Percentiles rank a stretch among this genome's conserved stretches.
Conservation (phyloP, 2,113 vertebrate genomes). For the Riparia riparia region DNA sequence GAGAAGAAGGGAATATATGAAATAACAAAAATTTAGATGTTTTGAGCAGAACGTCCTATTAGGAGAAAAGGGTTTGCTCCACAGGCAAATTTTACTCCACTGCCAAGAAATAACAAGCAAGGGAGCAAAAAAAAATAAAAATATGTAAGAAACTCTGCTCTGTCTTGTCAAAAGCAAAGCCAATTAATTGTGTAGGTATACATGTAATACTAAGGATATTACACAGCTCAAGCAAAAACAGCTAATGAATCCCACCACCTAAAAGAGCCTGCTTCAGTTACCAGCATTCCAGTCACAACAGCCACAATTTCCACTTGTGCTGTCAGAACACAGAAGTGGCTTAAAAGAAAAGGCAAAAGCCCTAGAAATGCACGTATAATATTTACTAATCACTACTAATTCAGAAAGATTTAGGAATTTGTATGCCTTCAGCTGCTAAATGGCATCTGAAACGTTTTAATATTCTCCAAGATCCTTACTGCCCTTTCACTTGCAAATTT, state of each 20-base stretch:
- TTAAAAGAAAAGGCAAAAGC: not conserved
- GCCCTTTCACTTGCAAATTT: not conserved
- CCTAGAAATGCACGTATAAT: not conserved
- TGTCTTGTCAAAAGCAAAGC: not conserved
- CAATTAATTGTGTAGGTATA: not conserved
- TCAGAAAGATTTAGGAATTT: slow-evolving; percentile 1
- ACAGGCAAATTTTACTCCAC: not conserved
- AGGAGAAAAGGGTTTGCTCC: not conserved
- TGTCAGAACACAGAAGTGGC: not conserved
- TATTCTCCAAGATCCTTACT: not conserved
- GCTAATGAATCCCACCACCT: not conserved
- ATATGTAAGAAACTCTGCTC: not conserved
- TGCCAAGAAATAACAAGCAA: not conserved
- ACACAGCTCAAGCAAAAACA: not conserved
- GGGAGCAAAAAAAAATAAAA: not conserved
- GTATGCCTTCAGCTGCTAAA: not conserved
- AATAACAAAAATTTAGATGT: not conserved
- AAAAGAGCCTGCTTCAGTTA: not conserved
- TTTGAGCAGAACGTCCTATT: not conserved
- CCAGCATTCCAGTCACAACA: slow-evolving; percentile 11
- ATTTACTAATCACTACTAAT: slow-evolving; percentile 25
- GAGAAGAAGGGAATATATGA: not conserved
- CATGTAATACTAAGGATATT: not conserved
- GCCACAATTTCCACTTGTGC: not conserved
- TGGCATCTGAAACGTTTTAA: not conserved